Conservation (phyloP, 2,888 invertebrate genomes). For the Smittia aterrima region DNA sequence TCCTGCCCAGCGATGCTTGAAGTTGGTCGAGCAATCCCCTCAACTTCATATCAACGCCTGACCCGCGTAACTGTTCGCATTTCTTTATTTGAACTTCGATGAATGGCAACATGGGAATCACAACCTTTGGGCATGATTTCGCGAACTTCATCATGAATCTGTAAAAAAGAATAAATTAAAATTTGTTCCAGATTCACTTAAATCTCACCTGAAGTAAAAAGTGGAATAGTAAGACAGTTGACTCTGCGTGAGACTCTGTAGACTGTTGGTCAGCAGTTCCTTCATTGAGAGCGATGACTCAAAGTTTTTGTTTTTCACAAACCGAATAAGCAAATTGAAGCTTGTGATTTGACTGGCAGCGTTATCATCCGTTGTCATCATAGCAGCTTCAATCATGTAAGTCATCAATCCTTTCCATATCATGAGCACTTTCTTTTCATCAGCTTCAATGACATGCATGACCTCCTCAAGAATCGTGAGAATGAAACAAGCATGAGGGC, state of each 20-base stretch:
- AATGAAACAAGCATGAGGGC: slow-evolving; percentile 49
- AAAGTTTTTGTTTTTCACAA: slow-evolving; percentile 46
- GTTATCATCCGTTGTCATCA: slow-evolving; percentile 51
- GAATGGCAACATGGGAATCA: slow-evolving; percentile 46
- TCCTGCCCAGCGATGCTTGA: neutral
- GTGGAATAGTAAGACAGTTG: slow-evolving; percentile 51
- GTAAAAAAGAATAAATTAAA: no score
- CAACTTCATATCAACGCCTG: slow-evolving; percentile 24
- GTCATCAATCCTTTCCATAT: slow-evolving; percentile 48
- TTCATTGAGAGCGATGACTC: slow-evolving; percentile 45
- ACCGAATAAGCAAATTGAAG: slow-evolving; percentile 47
- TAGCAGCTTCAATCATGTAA: slow-evolving; percentile 50
- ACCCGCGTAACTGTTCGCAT: slow-evolving; percentile 29
- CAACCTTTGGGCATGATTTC: slow-evolving; percentile 46
- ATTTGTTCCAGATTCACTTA: neutral
- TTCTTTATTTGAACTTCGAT: slow-evolving; percentile 21
- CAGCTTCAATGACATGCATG: slow-evolving; percentile 44
- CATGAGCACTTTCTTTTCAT: slow-evolving; percentile 45
- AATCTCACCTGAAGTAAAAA: slow-evolving; percentile 42
- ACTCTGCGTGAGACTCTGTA: slow-evolving; percentile 49
- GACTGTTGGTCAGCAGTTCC: slow-evolving; percentile 46
- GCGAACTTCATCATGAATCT: slow-evolving; percentile 50
- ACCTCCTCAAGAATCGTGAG: slow-evolving; percentile 51
- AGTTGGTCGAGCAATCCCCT: slow-evolving; percentile 8
- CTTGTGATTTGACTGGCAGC: slow-evolving; percentile 49